Evolutionary conservation across 2,797 vertebrate species (phyloP).

Genomic region (Babyrousa celebensis): DNA sequence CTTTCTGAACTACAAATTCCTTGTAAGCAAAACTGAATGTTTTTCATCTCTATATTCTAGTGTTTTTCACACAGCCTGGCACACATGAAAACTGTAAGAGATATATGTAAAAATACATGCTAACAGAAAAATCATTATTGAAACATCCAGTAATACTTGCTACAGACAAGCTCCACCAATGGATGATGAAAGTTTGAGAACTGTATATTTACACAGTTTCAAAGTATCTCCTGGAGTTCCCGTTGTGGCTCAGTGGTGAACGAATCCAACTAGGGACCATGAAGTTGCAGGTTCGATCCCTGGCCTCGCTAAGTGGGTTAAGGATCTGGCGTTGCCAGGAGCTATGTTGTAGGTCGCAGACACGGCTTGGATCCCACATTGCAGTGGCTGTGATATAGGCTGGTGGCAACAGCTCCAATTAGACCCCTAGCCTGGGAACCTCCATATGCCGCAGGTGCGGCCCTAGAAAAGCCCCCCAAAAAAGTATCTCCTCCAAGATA

Average conservation of each 20-base stretch:
- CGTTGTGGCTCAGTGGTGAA: too few species aligned
- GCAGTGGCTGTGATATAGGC: too few species aligned
- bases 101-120: neutral
- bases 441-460: too few species aligned
- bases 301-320: too few species aligned
- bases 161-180: neutral
- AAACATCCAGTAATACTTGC: neutral
- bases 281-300: too few species aligned
- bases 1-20: neutral
- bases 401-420: too few species aligned
- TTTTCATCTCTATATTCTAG: conserved; percentile 4
- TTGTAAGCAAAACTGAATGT: neutral
- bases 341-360: too few species aligned
- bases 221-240: neutral
- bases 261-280: too few species aligned
- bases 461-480: too few species aligned
- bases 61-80: neutral
- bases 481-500: neutral
- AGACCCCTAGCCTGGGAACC: too few species aligned
- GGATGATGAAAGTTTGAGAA: neutral
- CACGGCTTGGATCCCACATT: too few species aligned
- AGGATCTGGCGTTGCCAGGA: too few species aligned
- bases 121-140: neutral
- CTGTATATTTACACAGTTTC: neutral
- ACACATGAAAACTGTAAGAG: neutral